These are phyloP conservation scores for Alca torda DNA, from an alignment of 2,797 vertebrate species.

Conservation along the genomic window DNA sequence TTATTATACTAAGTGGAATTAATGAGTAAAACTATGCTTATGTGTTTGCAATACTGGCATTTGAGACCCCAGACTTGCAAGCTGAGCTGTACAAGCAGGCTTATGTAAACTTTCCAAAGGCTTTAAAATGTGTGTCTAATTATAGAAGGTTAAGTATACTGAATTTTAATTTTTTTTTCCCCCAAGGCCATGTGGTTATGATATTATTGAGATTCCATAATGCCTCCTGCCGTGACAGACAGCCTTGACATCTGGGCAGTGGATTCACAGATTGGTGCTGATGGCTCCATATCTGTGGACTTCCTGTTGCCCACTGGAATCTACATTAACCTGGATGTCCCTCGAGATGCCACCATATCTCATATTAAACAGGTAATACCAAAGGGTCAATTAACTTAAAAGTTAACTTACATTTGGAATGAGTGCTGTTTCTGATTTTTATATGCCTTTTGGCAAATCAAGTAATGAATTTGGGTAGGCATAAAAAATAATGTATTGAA, in stretches of 20 bases:
- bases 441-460: background rate
- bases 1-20: background rate
- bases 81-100: background rate
- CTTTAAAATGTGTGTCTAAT: slow-evolving; percentile 57
- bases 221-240: slow-evolving; percentile 99
- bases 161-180: background rate
- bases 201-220: slow-evolving; percentile 83
- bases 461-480: background rate
- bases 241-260: slow-evolving; percentile 96
- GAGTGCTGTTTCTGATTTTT: background rate
- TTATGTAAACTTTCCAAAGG: slow-evolving; percentile 21
- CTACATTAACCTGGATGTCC: slow-evolving; percentile 96
- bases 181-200: slow-evolving; percentile 90
- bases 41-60: background rate
- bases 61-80: background rate
- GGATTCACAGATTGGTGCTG: slow-evolving; percentile 87
- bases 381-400: background rate
- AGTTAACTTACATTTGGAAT: background rate
- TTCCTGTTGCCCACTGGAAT: slow-evolving; percentile 96
- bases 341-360: slow-evolving; percentile 93
- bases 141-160: slow-evolving; percentile 38
- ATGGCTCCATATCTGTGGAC: slow-evolving; percentile 90
- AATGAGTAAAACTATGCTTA: background rate
- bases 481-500: background rate
- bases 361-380: slow-evolving; percentile 93